A percentile compares a stretch with the other conserved stretches of the same genome.
Conservation (phyloP, 2,888 invertebrate species). For the Campaea margaritaria region DNA sequence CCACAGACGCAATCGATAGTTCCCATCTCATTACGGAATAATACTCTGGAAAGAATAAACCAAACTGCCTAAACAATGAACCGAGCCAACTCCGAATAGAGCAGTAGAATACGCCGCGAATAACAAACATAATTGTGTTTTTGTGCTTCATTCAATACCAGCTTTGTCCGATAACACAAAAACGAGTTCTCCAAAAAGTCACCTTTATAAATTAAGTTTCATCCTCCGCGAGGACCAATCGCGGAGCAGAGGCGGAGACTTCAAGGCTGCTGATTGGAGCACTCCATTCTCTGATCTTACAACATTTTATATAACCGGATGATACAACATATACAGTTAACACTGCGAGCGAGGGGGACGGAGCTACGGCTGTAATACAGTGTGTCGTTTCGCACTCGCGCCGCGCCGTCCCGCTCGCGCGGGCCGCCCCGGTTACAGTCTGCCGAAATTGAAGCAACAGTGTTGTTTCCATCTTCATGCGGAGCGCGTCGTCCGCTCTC, state of each 20-base stretch:
- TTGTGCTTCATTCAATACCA: constrained; percentile 75
- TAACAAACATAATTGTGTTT: constrained; percentile 84
- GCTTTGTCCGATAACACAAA: constrained; percentile 75
- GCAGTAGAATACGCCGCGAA: constrained; percentile 72
- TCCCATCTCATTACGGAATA: constrained; percentile 58
- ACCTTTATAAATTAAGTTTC: constrained; percentile 85
- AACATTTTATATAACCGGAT: constrained; percentile 84
- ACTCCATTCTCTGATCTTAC: constrained; percentile 68
- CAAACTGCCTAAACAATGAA: constrained; percentile 63
- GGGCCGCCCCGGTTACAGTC: constrained; percentile 67
- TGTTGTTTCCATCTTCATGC: constrained; percentile 70
- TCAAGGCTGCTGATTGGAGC: constrained; percentile 62
- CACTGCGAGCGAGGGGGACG: constrained; percentile 73
- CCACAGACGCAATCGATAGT: constrained; percentile 48
- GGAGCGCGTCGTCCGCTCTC: constrained; percentile 56
- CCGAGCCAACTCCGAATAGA: constrained; percentile 61
- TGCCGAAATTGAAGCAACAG: constrained; percentile 79
- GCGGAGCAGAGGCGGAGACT: constrained; percentile 65
- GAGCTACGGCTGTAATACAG: constrained; percentile 69
- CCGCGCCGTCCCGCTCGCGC: constrained; percentile 63
- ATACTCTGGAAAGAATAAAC: constrained; percentile 46
- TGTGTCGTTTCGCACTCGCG: constrained; percentile 74
- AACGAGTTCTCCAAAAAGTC: constrained; percentile 82
- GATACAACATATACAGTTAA: constrained; percentile 85
- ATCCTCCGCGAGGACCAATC: constrained; percentile 71